Conservation (phyloP, 2,888 invertebrate species). For the Conchocele bisecta region DNA sequence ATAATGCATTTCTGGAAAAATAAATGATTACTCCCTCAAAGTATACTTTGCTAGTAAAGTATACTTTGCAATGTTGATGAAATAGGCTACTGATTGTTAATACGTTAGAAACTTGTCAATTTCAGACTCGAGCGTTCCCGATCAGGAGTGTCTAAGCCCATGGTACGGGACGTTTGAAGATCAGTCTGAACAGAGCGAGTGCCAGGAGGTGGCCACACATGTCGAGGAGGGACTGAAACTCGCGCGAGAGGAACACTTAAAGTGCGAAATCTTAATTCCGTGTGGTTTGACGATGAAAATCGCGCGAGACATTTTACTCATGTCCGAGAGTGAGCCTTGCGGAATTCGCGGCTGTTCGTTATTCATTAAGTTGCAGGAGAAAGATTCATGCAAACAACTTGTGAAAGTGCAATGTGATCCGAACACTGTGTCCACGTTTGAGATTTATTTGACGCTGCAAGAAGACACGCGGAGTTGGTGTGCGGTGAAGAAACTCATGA, state of each 20-base stretch:
- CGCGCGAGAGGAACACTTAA: constrained; percentile 91
- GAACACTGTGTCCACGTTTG: constrained; percentile 94
- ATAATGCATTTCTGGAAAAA: no score
- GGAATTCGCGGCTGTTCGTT: constrained; percentile 93
- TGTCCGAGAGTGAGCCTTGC: constrained; percentile 95
- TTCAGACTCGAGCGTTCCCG: no score
- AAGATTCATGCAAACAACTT: constrained; percentile 85
- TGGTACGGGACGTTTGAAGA: constrained; percentile 52
- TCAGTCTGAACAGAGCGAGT: constrained; percentile 37
- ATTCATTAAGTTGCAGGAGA: constrained; percentile 89
- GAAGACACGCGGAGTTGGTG: constrained; percentile 94
- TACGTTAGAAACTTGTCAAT: no score
- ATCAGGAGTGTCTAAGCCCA: no score
- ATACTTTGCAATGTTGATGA: no score
- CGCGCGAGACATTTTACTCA: constrained; percentile 90
- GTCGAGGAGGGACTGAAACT: constrained; percentile 91
- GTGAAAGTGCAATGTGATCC: constrained; percentile 94
- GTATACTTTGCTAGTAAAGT: no score
- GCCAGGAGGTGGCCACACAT: constrained; percentile 86
- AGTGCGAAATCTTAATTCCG: constrained; percentile 93
- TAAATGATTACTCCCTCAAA: no score
- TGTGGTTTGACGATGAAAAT: constrained; percentile 91
- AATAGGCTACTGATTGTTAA: no score
- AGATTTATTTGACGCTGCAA: constrained; percentile 93
- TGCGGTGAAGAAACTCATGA: constrained; percentile 92